These are phyloP conservation scores for Cephalotes varians DNA, from an alignment of 2,888 invertebrate genomes.

Conservation along the genomic window DNA sequence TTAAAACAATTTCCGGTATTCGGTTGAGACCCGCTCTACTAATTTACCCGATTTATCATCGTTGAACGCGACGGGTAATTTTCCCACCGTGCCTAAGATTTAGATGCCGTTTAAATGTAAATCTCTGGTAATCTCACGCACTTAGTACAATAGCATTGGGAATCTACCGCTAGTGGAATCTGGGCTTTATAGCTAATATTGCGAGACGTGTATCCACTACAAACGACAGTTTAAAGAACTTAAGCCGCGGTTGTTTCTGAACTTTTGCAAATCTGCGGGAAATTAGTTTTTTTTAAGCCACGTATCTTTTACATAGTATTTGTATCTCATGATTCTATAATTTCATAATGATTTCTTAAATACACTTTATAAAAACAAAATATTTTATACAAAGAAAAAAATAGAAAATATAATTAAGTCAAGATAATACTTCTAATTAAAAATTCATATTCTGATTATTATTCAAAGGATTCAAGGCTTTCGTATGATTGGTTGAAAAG, in stretches of 20 bases:
- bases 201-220: conserved; percentile 40
- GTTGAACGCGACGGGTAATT: conserved; percentile 40
- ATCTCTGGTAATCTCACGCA: conserved; percentile 54
- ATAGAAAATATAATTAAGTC: neutral
- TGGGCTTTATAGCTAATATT: conserved; percentile 57
- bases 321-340: neutral
- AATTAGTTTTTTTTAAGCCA: conserved; percentile 25
- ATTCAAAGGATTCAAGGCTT: neutral
- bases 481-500: neutral
- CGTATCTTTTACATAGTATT: neutral
- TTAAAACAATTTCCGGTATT: conserved; percentile 38
- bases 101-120: conserved; percentile 62
- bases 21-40: neutral
- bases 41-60: conserved; percentile 45
- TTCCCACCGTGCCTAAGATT: conserved; percentile 46
- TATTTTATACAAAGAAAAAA: neutral
- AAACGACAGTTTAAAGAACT: conserved; percentile 59
- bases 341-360: neutral
- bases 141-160: conserved; percentile 35
- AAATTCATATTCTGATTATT: neutral
- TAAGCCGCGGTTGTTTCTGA: conserved; percentile 58
- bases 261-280: conserved; percentile 28
- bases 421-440: neutral
- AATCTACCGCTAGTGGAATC: conserved; percentile 31
- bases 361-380: neutral